These are phyloP conservation scores for Meloidogyne floridensis DNA, from an alignment of 1,140 invertebrate genomes.

Conservation along the genomic window DNA sequence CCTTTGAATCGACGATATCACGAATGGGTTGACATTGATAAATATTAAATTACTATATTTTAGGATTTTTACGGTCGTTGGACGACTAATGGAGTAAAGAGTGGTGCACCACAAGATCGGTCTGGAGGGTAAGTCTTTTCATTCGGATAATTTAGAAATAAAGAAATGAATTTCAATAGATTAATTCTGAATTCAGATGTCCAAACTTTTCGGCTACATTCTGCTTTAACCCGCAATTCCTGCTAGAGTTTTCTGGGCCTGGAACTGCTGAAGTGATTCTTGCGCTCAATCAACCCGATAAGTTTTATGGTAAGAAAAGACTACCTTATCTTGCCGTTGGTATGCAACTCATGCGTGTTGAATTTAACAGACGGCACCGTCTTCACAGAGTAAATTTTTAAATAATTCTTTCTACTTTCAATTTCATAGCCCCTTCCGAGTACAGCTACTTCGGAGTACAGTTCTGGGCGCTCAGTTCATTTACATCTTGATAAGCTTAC, in stretches of 20 bases:
- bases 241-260: conserved; percentile 45
- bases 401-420: neutral
- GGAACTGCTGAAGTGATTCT: conserved; percentile 56
- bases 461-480: conserved; percentile 52
- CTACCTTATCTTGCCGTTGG: conserved; percentile 64
- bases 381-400: conserved; percentile 55
- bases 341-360: conserved; percentile 63
- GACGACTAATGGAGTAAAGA: conserved; percentile 62
- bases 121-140: conserved; percentile 45
- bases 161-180: no score
- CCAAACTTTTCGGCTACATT: conserved; percentile 59
- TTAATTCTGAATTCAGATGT: neutral
- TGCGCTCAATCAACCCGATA: conserved; percentile 59
- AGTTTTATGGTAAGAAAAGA: conserved; percentile 44
- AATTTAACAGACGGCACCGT: conserved; percentile 56
- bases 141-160: neutral
- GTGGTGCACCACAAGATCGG: conserved; percentile 58
- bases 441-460: conserved; percentile 56
- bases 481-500: conserved; percentile 47
- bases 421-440: conserved; percentile 25
- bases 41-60: neutral
- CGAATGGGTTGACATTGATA: conserved; percentile 24
- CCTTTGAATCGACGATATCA: neutral
- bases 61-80: conserved; percentile 55
- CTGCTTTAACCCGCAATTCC: conserved; percentile 60